These are phyloP conservation scores for Brachirus orientalis DNA, from an alignment of 2,113 vertebrate genomes.

Conservation along the genomic window DNA sequence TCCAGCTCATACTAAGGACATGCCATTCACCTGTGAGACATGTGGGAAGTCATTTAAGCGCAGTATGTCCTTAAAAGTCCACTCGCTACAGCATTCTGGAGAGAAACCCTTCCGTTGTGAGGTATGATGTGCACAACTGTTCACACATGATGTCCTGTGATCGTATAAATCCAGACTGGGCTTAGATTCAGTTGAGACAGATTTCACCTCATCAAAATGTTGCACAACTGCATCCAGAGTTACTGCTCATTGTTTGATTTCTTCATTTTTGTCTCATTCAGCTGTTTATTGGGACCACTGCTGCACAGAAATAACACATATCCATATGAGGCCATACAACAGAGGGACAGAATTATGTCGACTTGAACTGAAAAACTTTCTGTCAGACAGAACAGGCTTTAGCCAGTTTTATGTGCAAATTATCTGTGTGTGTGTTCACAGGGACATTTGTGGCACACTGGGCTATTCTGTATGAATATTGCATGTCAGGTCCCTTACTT, in stretches of 20 bases:
- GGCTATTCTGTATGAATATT: neutral
- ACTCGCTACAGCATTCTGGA: conserved; percentile 96
- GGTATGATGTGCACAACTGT: conserved; percentile 78
- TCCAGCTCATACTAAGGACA: conserved; percentile 98
- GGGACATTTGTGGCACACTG: neutral
- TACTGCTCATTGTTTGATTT: neutral
- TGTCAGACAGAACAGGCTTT: no score
- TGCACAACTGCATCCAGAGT: neutral
- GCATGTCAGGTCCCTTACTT: neutral
- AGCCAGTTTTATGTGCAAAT: neutral
- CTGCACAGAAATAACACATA: no score
- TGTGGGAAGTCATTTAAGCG: conserved; percentile 99
- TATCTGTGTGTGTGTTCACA: neutral
- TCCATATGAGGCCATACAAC: no score
- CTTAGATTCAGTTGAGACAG: neutral
- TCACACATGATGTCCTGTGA: neutral
- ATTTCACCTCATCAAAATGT: neutral
- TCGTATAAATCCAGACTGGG: neutral
- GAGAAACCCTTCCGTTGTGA: conserved; percentile 98
- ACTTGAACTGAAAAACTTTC: no score
- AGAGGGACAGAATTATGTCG: no score
- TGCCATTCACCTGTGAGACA: conserved; percentile 99
- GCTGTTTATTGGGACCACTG: no score
- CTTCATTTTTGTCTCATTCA: no score
- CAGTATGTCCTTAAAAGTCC: conserved; percentile 99